Base-by-base conservation (phyloP, 2,888 invertebrate species). In the Neria commutata region DNA sequence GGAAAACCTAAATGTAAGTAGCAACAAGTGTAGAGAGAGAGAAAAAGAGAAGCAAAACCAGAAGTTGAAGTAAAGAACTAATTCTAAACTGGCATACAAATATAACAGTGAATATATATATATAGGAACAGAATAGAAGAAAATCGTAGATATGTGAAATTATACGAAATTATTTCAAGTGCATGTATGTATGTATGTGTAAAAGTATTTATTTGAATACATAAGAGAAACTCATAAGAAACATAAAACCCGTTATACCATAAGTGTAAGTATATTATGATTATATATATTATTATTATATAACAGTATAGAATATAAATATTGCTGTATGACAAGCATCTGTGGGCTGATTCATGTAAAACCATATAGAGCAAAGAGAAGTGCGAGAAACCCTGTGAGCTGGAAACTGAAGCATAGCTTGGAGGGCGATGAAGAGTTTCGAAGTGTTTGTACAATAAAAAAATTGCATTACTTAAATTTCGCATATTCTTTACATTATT, bases 141-240 rank as follows among this genome's bases (percentile, higher is more conserved):
- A 21, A 40, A 53, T 19, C n/a, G n/a, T 24, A 25, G 40, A 52
- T 29, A 34, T 42, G 42, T n/a, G 21, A 42, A 19, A 42, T 42
- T 42, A 42, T 42, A 42, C 42, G 42, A 42, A 42, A 42, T 19
- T 42, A 42, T 42, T 42, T 42, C 17, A 19, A 8, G 14, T 8
- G n/a, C 8, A 14, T 8, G 5, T 42, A 42, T 17, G 14, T 3
- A 57, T 23, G 25, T 37, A 37, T 34, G 37, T 56, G 46, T 52
- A 53, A 57, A 57, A 45, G 51, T 48, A 54, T 58, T 53, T 37
- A 58, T 58, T 49, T 48, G 37, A 25, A 48, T 51, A 45, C 47
- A 16, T 46, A 50, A n/a, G n/a, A n/a, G n/a, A n/a, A 4, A 37
- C n/a, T 14, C 37, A 37, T 37, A 42, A 17, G 6, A 29, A 29